phyloP scores from a whole-genome alignment of 2,888 invertebrate genomes.

The Mesoligia furuncula region DNA sequence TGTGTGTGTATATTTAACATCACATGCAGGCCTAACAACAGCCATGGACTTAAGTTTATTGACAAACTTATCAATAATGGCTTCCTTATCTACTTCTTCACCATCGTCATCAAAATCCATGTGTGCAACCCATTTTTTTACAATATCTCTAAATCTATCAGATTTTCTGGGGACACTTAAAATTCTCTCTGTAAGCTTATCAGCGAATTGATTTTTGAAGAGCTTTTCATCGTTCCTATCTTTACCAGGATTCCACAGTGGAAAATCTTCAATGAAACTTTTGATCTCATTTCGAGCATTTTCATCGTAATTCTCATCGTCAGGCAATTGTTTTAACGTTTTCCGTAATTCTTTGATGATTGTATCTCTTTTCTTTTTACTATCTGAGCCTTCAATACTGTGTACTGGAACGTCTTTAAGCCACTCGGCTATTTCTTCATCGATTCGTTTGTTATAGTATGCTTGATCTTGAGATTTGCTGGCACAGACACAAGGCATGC shows the following conservation, averaged over 20 bases:
- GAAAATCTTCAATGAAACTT: constrained; percentile 66
- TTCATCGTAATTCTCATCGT: constrained; percentile 60
- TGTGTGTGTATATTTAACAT: constrained; percentile 52
- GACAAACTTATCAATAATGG: constrained; percentile 54
- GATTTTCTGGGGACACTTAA: constrained; percentile 42
- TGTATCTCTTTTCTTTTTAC: constrained; percentile 62
- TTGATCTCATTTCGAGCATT: constrained; percentile 64
- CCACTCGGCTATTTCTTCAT: constrained; percentile 69
- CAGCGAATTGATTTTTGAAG: constrained; percentile 66
- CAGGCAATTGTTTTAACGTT: constrained; percentile 58
- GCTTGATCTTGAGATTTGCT: constrained; percentile 18
- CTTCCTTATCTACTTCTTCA: constrained; percentile 45
- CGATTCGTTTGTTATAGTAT: constrained; percentile 51
- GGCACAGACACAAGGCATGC: constrained; percentile 28
- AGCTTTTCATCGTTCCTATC: constrained; percentile 59
- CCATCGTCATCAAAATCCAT: constrained; percentile 56
- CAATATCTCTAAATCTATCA: constrained; percentile 58
- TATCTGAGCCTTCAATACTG: constrained; percentile 61
- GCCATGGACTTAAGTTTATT: constrained; percentile 60
- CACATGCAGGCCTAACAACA: constrained; percentile 48
- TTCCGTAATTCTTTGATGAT: constrained; percentile 62
- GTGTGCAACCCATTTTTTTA: constrained; percentile 60
- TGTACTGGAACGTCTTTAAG: constrained; percentile 70
- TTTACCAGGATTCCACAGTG: constrained; percentile 73
- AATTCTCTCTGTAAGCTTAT: constrained; percentile 65